Evolutionary conservation across 1,140 invertebrate species (phyloP).

Genomic region (Neoseiulus cucumeris): DNA sequence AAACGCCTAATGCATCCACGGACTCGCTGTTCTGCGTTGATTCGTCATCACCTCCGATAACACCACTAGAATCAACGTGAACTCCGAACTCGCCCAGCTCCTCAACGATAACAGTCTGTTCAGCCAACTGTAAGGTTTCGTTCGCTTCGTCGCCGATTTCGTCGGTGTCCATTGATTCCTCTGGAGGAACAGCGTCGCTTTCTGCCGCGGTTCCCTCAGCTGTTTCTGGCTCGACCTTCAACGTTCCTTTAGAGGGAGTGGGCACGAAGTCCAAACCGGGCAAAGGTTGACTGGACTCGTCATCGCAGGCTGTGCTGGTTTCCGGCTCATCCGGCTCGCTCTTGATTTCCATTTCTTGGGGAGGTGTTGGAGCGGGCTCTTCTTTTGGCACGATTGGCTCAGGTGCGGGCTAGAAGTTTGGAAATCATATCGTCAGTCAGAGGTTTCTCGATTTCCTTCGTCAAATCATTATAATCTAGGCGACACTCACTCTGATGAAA

Average conservation of each 20-base stretch:
- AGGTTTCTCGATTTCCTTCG: too few relatives aligned
- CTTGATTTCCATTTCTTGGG: not conserved
- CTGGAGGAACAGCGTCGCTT: not conserved
- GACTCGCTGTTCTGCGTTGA: not conserved
- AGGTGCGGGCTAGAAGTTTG: too few relatives aligned
- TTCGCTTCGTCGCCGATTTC: not conserved
- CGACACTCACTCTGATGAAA: not conserved
- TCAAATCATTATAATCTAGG: too few relatives aligned
- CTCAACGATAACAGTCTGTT: not conserved
- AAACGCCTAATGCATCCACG: too few relatives aligned
- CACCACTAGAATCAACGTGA: not conserved
- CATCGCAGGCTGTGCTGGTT: not conserved
- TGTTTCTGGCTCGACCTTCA: too few relatives aligned
- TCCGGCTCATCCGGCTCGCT: not conserved
- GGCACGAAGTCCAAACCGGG: not conserved
- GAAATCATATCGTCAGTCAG: too few relatives aligned
- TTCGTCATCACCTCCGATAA: not conserved
- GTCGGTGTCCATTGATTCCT: not conserved
- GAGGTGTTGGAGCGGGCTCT: too few relatives aligned
- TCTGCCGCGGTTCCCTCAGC: too few relatives aligned
- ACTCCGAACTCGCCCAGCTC: not conserved
- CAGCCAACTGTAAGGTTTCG: not conserved
- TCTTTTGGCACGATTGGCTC: too few relatives aligned
- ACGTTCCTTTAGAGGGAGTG: not conserved
- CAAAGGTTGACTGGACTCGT: not conserved